Base-by-base conservation (phyloP, 2,888 invertebrate species). In the Leptinotarsa tumamoca region DNA sequence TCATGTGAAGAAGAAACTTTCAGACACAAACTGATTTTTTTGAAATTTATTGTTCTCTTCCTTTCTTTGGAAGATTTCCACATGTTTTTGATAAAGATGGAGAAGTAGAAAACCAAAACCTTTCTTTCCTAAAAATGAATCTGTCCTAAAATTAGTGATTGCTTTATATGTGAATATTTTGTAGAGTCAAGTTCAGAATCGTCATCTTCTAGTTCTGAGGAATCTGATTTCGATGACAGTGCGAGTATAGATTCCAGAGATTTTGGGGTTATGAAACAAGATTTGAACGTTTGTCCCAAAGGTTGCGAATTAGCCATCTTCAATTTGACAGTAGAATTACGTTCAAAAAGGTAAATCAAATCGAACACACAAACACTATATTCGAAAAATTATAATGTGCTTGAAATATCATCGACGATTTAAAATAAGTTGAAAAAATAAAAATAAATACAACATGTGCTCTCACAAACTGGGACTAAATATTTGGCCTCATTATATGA, bases 281-380 rank as follows among this genome's bases (percentile, higher is more conserved):
- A 95, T 83, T 94, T 95, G 78, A 91, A 90, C 79, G 88, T 92
- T 14, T 95, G 95, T 80, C 95, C 95, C 0, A 89, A 91, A 43
- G 95, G 93, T 0, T 93, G 94, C 80, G 94, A 95, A 71, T 89
- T 87, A 51, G 90, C 91, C 0, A 86, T 94, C n/a, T 95, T 92
- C 84, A 91, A 94, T 52, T 88, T 91, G 80, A 92, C 94, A 2
- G 93, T 94, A 82, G 88, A 90, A 15, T 87, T 94, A 82, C 90
- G 95, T 69, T 86, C 90, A 43, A 90, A 91, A 75, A 90, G 93
- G 90, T 92, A 18, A 18, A 18, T 54, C n/a, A 54, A 54, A 1
- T 18, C 7, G 21, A 52, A n/a, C 17, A 17, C n/a, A 52, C 4
- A 17, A 14, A 52, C 17, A n/a, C 2, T 52, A 52, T 52, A 52